Conservation (phyloP, 2,113 vertebrate genomes). For the Saimiri boliviensis region DNA sequence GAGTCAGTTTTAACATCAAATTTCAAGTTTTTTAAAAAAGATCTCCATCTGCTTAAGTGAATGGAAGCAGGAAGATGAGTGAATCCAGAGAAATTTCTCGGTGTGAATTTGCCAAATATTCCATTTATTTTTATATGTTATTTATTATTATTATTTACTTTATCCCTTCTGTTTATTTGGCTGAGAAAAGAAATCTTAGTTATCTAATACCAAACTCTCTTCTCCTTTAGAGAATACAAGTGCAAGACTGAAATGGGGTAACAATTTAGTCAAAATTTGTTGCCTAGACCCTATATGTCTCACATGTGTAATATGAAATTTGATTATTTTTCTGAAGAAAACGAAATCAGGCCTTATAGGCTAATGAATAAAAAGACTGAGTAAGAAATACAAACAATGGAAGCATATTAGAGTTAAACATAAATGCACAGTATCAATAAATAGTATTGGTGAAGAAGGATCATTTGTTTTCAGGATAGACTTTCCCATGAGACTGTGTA, state of each 20-base stretch:
- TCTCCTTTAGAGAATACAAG: background rate
- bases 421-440: background rate
- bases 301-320: background rate
- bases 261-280: background rate
- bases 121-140: slow-evolving; percentile 86
- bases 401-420: background rate
- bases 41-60: background rate
- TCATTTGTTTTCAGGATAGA: background rate
- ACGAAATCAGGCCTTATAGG: background rate
- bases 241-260: background rate
- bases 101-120: slow-evolving; percentile 88
- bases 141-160: slow-evolving; percentile 66
- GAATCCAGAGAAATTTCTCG: slow-evolving; percentile 69
- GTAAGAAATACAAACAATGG: background rate
- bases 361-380: background rate
- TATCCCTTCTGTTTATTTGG: background rate
- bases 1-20: background rate
- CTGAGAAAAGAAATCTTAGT: background rate
- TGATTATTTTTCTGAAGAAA: slow-evolving; percentile 2
- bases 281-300: background rate
- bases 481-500: background rate
- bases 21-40: background rate
- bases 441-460: background rate
- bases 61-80: background rate
- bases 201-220: background rate